Evolutionary conservation across 2,797 vertebrate genomes (phyloP).

Genomic region (Sebastes baramenuke): DNA sequence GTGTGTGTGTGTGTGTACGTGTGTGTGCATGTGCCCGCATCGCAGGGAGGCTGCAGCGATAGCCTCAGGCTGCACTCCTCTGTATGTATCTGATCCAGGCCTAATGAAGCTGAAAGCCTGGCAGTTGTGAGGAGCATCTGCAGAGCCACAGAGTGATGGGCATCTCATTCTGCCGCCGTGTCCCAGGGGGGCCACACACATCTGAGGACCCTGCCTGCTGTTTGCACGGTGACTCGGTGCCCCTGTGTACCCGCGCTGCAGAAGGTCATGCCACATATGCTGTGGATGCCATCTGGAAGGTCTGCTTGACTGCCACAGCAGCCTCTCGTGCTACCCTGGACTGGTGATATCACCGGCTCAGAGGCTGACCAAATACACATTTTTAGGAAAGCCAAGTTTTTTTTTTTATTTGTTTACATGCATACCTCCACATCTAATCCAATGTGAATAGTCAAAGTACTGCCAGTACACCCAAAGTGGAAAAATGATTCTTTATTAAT

Average conservation of each 20-base stretch:
- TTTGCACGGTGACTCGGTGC: slow-evolving; percentile 68
- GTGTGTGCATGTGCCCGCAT: slow-evolving; percentile 44
- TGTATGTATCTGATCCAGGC: slow-evolving; percentile 87
- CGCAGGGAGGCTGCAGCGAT: slow-evolving; percentile 74
- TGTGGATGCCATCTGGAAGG: slow-evolving; percentile 76
- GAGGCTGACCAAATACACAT: slow-evolving; percentile 11
- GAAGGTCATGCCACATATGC: slow-evolving; percentile 84
- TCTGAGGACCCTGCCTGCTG: slow-evolving; percentile 83
- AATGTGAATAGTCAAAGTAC: background rate
- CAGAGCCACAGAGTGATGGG: slow-evolving; percentile 90
- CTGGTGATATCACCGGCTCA: slow-evolving; percentile 45
- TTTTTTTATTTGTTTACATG: background rate
- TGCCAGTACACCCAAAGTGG: background rate
- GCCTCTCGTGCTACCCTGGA: slow-evolving; percentile 36
- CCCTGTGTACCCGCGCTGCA: slow-evolving; percentile 62
- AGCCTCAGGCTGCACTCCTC: slow-evolving; percentile 80
- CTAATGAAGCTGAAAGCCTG: slow-evolving; percentile 91
- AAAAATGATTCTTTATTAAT: background rate
- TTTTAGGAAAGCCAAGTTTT: background rate
- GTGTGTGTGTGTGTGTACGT: background rate
- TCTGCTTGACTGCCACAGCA: slow-evolving; percentile 51
- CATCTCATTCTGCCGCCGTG: slow-evolving; percentile 87
- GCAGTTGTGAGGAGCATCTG: slow-evolving; percentile 88
- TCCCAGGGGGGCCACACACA: slow-evolving; percentile 74
- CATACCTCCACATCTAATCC: slow-evolving; percentile 28